Evolutionary conservation across 1,140 invertebrate genomes (phyloP), one percentile per base, ranked within the genome.

Genomic region (Acromyrmex charruanus): DNA sequence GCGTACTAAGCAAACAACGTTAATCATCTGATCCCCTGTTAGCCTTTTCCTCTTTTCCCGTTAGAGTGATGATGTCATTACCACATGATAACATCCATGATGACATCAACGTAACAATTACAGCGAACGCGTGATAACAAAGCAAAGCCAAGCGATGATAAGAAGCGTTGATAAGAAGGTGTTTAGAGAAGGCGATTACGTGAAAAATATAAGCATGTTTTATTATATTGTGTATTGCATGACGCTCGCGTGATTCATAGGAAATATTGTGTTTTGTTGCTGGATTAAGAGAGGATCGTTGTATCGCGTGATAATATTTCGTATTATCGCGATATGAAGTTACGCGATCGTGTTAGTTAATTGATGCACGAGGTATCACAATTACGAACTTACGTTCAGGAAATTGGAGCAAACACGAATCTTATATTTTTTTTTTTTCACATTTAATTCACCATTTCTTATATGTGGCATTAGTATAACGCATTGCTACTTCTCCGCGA

Each of bases 1-100:
- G 89, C 82, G 87, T 87, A 88, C 90, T 92, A 92, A 92, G 87
- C 89, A 93, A 93, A 93, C 90, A 93, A 81, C 71, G 87, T 93
- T 93, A 91, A 91, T 51, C 87, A 87, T 87, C 85, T 85, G 87
- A 92, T 91, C 85, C 85, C 74, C 39, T 18, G 4, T 28, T 61
- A 51, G 39, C 14, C 14, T 61, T 79, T 82, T 84, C 85, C 59
- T 89, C 71, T 69, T 66, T 53, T 6, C 31, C 9, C 49, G 49
- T 49, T 51, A 28, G 55, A 68, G 35, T 89, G 86, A 87, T 63
- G 59, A 87, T 63, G 59, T 85, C 79, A 89, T 44, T 85, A 68
- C 16, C 72, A 59, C 12, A 16, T 87, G 66, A 49, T 69, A 14
- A 49, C 21, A 25, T 61, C 51, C 44, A 61, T 39, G 55, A 63